Percentiles rank a stretch among this genome's conserved stretches.
Evolutionary conservation across 2,113 vertebrate species (phyloP).

Genomic region (Pterocles burchelli): DNA sequence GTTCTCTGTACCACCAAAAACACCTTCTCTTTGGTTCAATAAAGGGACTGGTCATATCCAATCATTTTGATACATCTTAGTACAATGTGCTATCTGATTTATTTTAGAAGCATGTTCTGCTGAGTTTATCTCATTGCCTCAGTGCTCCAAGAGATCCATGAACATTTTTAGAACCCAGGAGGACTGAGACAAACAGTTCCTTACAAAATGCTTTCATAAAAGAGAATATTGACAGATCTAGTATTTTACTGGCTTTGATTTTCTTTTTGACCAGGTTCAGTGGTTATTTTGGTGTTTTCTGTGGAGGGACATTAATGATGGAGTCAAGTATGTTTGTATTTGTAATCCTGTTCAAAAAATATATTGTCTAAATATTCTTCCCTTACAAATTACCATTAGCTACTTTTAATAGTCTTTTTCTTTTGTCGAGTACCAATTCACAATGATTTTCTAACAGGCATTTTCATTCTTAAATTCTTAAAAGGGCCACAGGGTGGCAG

Average conservation of each 20-base stretch:
- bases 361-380: neutral
- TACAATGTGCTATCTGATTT: neutral
- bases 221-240: neutral
- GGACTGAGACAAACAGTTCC: neutral
- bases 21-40: neutral
- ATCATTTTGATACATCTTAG: neutral
- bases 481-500: conserved; percentile 52
- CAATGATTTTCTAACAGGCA: neutral
- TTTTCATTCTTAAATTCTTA: neutral
- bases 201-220: neutral
- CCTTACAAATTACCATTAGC: neutral
- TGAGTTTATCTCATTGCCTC: neutral
- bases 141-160: neutral
- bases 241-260: neutral
- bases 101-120: neutral
- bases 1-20: neutral
- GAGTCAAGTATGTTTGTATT: neutral
- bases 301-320: neutral
- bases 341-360: neutral
- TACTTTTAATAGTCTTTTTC: neutral
- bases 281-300: neutral
- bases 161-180: neutral
- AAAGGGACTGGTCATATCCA: neutral
- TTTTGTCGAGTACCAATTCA: neutral
- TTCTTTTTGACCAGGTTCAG: neutral